Evolutionary conservation across 2,888 invertebrate genomes (phyloP), one percentile per base, ranked within the genome.

Genomic region (Pachycephus smyrnensis): DNA sequence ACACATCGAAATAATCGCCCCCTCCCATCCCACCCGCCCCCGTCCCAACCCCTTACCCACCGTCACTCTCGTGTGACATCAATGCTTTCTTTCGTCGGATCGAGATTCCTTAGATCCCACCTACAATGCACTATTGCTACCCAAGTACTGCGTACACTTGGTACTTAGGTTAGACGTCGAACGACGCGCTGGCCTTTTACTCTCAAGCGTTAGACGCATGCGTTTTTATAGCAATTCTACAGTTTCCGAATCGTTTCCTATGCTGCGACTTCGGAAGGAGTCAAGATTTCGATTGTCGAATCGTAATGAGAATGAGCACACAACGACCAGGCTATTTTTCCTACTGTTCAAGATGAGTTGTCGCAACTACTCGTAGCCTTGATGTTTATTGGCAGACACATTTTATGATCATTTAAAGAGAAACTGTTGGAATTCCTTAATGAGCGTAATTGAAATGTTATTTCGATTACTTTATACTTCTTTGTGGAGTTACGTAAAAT

Each of bases 31-130:
- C 77, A 68, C 40, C 69, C 40, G 69, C 35, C 36, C 68, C 31
- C 40, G 32, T 36, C 40, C 15, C 40, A 68, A 77, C 15, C 71
- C 31, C 31, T 32, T 71, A 71, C 31, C 71, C 71, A 33, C 3
- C 12, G 71, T 15, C 71, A 31, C 74, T 35, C 37, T 35, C 33
- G 9, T 55, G 40, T 55, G 23, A 23, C 23, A 55, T 55, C 40
- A 55, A 55, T 55, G 74, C 81, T 77, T 74, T 81, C 80, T 81
- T 77, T 80, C 84, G 83, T 79, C 80, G 76, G 81, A 84, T 82
- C 84, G 85, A 87, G 85, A 87, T 88, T 91, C 89, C 89, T 88
- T 89, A 90, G 90, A 90, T 90, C 90, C 90, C 91, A 91, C 90
- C 91, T 90, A 90, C 88, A 89, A 90, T 90, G 89, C 87, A 89